phyloP scores from a whole-genome alignment of 2,797 vertebrate genomes.

The Neomorphus geoffroyi region DNA sequence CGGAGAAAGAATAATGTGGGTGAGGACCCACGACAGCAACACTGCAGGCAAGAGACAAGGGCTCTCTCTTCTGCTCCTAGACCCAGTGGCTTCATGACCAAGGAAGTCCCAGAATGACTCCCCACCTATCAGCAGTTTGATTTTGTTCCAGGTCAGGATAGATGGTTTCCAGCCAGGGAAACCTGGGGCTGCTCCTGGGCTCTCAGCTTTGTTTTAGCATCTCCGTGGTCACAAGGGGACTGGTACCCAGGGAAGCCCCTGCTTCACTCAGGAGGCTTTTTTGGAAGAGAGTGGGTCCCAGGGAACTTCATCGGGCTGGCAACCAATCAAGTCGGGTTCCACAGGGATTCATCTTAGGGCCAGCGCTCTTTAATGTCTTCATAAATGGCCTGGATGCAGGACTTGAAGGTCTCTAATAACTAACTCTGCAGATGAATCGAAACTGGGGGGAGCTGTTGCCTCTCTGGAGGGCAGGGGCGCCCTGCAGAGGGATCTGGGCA shows the following conservation, averaged over 20 bases:
- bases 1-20: accelerated
- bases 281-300: not conserved
- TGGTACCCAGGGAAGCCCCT: not conserved
- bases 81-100: not conserved
- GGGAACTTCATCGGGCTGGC: not conserved
- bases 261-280: not conserved
- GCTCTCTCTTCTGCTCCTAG: not conserved
- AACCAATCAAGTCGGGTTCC: too few species aligned
- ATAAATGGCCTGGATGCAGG: too few species aligned
- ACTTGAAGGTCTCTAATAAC: too few species aligned
- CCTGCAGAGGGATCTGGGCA: too few species aligned
- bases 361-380: too few species aligned
- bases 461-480: too few species aligned
- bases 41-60: not conserved
- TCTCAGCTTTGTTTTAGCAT: not conserved
- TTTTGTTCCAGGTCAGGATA: not conserved
- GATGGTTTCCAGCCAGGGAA: not conserved
- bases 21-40: not conserved
- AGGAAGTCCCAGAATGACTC: not conserved
- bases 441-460: too few species aligned
- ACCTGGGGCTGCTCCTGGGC: not conserved
- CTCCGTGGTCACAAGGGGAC: not conserved
- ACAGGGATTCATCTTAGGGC: too few species aligned
- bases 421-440: too few species aligned
- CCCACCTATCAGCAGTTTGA: not conserved